These are phyloP conservation scores for Neofelis nebulosa DNA, from an alignment of 2,113 vertebrate genomes.

Conservation along the genomic window DNA sequence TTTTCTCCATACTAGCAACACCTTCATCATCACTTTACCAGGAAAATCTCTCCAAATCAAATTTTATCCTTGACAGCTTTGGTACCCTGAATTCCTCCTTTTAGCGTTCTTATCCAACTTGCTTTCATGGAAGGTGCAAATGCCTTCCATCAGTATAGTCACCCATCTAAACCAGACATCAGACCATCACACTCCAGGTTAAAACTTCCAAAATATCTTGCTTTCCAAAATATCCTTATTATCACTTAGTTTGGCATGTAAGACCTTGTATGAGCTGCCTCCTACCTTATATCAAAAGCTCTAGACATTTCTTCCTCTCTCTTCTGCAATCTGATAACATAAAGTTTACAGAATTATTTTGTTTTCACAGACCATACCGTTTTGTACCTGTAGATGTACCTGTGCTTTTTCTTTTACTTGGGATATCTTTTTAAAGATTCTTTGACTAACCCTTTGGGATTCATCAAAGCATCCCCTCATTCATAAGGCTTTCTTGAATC, in stretches of 20 bases:
- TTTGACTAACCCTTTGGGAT: not conserved
- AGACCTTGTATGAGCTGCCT: not conserved
- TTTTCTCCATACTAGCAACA: not conserved
- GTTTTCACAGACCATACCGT: not conserved
- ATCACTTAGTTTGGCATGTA: not conserved
- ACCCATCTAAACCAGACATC: not conserved
- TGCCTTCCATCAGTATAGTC: not conserved
- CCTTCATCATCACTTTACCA: not conserved
- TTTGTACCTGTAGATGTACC: not conserved
- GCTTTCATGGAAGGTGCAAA: not conserved
- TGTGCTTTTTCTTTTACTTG: not conserved
- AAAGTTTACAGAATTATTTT: not conserved
- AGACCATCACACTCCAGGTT: not conserved
- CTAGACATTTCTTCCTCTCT: not conserved
- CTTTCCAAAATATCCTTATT: not conserved
- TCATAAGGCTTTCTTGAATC: not conserved
- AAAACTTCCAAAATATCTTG: not conserved
- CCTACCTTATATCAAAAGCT: not conserved
- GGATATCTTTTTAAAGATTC: not conserved
- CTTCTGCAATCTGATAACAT: not conserved
- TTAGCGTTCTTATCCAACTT: not conserved
- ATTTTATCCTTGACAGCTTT: not conserved
- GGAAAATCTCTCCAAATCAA: not conserved
- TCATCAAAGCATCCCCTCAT: not conserved
- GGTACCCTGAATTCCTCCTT: not conserved